Base-by-base conservation (phyloP, 2,113 vertebrate species). In the Morone chrysops region DNA sequence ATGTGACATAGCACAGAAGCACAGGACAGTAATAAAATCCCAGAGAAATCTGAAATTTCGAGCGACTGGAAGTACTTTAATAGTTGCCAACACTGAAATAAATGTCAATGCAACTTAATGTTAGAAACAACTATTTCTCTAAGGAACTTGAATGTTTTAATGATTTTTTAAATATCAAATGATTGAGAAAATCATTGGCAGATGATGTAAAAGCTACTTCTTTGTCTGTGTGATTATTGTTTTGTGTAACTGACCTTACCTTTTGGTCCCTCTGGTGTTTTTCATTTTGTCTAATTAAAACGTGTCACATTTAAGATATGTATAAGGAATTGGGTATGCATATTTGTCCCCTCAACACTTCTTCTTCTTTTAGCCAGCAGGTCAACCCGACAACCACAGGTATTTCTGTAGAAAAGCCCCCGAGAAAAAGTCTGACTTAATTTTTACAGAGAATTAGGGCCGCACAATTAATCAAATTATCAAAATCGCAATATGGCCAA, bases 261-360 rank as follows among this genome's bases (percentile, higher is more conserved):
- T 43, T 12, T 59, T 14, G 12, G 31, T 51, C 25, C 13, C 13
- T 68, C 51, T 38, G 8, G 36, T 77, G 50, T 61, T 67, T 78
- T 71, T 59, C 4, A 57, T 57, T 51, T 31, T 56, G 8, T 66
- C 6, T 8, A 10, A 38, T 63, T 38, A 50, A 75, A 76, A 66
- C n/a, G 0, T 66, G 22, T 47, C 54, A 54, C 16, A 68, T 63
- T n/a, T 14, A 14, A 40, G 22, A 47, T 70, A 14, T 38, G 53
- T 60, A 14, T 45, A 41, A 75, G 22, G 12, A 51, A 50, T 10
- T 53, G 12, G n/a, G 0, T n/a, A 4, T 67, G 38, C 18, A 53
- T 40, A 40, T 61, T 54, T 62, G 3, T 67, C 38, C 38, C 47
- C 20, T 75, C 45, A 57, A 45, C 59, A 78, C 66, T 61, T 81